phyloP scores from a whole-genome alignment of 2,797 vertebrate species.

The Chelonia mydas region DNA sequence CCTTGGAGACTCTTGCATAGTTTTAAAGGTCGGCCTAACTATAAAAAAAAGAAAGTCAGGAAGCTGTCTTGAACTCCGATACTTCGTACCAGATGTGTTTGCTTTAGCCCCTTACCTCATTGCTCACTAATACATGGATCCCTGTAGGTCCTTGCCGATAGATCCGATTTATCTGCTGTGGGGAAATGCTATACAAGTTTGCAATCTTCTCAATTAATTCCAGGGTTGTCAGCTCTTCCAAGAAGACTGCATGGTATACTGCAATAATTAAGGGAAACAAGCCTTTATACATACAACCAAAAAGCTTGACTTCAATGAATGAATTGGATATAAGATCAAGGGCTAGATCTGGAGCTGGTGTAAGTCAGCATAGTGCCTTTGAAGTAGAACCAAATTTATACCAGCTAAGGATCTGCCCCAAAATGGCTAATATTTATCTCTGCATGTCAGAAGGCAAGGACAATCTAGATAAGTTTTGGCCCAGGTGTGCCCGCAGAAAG shows the following conservation, averaged over 20 bases:
- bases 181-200: conserved; percentile 84
- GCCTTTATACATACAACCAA: neutral
- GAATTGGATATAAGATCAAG: neutral
- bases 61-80: neutral
- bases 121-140: conserved; percentile 85
- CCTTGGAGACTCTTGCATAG: neutral
- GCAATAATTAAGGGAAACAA: conserved; percentile 28
- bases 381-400: neutral
- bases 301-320: neutral
- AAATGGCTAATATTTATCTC: neutral
- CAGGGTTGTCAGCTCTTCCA: conserved; percentile 84
- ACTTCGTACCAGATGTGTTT: neutral
- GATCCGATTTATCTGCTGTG: conserved; percentile 85
- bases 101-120: conserved; percentile 71
- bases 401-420: neutral
- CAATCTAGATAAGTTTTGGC: neutral
- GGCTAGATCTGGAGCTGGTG: neutral
- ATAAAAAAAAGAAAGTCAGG: neutral
- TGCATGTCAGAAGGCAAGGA: neutral
- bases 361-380: neutral
- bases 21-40: neutral
- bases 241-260: conserved; percentile 85
- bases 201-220: conserved; percentile 86
- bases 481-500: neutral
- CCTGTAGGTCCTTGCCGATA: conserved; percentile 85